phyloP scores from a whole-genome alignment of 1,140 invertebrate genomes.

The Dermatophagoides farinae region DNA sequence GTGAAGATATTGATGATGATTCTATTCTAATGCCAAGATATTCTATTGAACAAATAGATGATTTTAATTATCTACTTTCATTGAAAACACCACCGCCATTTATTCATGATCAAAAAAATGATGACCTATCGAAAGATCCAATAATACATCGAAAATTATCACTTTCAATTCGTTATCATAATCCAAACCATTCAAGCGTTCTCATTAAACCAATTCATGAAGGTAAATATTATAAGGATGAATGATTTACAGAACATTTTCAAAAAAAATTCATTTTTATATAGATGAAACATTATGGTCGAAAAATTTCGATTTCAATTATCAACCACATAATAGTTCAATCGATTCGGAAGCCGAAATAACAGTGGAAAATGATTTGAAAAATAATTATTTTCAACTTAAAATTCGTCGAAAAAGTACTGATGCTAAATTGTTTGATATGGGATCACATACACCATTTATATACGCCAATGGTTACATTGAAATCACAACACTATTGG shows the following conservation, averaged over 20 bases:
- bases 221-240: neutral
- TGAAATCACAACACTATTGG: slow-evolving; percentile 1
- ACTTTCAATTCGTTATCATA: neutral
- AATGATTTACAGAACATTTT: neutral
- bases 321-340: neutral
- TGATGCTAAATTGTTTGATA: neutral
- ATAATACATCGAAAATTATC: neutral
- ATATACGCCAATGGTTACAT: slow-evolving; percentile 1
- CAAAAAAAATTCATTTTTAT: neutral
- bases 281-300: neutral
- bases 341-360: neutral
- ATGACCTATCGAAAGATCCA: neutral
- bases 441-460: slow-evolving; percentile 2
- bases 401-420: neutral
- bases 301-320: neutral
- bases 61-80: neutral
- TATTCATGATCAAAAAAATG: neutral
- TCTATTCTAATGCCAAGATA: neutral
- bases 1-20: neutral
- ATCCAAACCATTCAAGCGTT: slow-evolving; percentile 1
- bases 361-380: neutral
- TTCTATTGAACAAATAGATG: neutral
- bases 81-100: neutral
- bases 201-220: neutral
- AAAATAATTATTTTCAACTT: slow-evolving; percentile 1